phyloP scores from a whole-genome alignment of 2,113 vertebrate species.

The Proteles cristata region DNA sequence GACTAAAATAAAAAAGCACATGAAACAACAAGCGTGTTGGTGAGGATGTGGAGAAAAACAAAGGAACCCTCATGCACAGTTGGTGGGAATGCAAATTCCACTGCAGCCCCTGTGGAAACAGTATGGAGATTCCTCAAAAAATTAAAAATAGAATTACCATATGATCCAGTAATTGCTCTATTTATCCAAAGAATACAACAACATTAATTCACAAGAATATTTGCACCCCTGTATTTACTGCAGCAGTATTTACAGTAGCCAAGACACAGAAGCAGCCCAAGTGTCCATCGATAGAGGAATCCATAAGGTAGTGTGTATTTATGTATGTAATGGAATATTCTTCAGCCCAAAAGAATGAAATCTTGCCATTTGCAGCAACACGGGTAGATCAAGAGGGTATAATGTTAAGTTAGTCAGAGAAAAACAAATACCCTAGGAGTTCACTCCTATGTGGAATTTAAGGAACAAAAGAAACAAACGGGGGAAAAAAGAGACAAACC shows the following conservation, averaged over 20 bases:
- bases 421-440: neutral
- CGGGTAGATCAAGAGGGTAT: neutral
- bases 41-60: neutral
- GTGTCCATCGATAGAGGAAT: neutral
- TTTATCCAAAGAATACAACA: neutral
- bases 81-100: neutral
- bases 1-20: neutral
- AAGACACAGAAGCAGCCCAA: neutral
- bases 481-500: neutral
- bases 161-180: neutral
- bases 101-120: neutral
- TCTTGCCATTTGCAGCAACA: neutral
- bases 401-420: neutral
- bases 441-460: neutral
- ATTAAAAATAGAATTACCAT: neutral
- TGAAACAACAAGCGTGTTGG: neutral
- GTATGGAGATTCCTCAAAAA: neutral
- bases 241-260: neutral
- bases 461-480: neutral
- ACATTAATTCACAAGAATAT: neutral
- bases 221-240: neutral
- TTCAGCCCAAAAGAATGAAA: neutral
- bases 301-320: neutral
- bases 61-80: neutral
- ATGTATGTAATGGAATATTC: neutral